Evolutionary conservation across 2,113 vertebrate species (phyloP).

Genomic region (Triplophysa dalaica): DNA sequence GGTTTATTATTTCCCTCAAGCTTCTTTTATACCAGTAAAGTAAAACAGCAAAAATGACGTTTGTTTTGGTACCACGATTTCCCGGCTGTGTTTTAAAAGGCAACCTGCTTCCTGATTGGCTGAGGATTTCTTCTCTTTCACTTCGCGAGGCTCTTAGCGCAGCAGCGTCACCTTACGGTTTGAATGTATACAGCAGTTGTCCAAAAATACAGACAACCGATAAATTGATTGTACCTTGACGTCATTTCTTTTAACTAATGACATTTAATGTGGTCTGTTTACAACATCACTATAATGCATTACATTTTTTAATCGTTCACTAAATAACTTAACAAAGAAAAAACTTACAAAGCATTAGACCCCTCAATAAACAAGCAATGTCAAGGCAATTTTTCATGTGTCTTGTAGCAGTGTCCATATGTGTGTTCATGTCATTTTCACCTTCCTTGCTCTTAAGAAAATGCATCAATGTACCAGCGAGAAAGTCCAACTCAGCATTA

Average conservation of each 20-base stretch:
- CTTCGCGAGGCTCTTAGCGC: not conserved
- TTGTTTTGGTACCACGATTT: slow-evolving; percentile 24
- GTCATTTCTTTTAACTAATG: not conserved
- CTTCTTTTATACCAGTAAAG: not conserved
- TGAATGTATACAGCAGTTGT: not conserved
- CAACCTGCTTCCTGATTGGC: slow-evolving; percentile 51
- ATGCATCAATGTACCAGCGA: not conserved
- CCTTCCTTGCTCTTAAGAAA: not conserved
- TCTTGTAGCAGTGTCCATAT: not conserved
- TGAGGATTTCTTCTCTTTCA: not conserved
- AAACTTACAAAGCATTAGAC: not conserved
- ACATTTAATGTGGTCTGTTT: slow-evolving; percentile 4
- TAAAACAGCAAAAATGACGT: not conserved
- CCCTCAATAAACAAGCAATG: not conserved
- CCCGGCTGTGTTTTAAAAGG: slow-evolving; percentile 54
- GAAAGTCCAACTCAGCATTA: slow-evolving; percentile 6
- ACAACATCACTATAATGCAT: not conserved
- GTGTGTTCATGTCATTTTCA: not conserved
- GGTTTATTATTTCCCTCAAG: too few relatives aligned
- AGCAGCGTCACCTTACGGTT: slow-evolving; percentile 29
- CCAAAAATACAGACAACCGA: too few relatives aligned
- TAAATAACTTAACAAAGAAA: not conserved
- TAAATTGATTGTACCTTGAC: too few relatives aligned
- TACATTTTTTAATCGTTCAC: not conserved
- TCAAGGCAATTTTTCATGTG: slow-evolving; percentile 52